Evolutionary conservation across 2,113 vertebrate species (phyloP), one percentile per base, ranked within the genome.

Genomic region (Nothobranchius kuhntae): DNA sequence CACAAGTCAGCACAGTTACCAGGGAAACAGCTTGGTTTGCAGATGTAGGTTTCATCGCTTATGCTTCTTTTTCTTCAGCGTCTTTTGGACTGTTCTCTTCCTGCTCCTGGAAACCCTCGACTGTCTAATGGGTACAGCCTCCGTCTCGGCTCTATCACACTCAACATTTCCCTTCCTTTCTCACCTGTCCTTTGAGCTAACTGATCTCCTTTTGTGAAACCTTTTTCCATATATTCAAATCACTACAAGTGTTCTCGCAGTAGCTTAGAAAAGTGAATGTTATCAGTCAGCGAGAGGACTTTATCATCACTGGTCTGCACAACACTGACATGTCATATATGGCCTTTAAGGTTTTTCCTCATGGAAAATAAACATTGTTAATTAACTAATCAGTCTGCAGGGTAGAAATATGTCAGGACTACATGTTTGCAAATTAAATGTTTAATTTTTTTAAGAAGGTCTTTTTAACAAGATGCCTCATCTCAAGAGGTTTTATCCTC

Each of bases 141-240:
- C 80, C 38, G 13, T 24, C 26, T 42, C 67, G 35, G 46, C 67
- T 69, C 61, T 77, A 58, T 71, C 66, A 14, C 9, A 30, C 44
- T 51, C 53, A 42, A 6, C 52, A 76, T 82, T 65, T 78, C 72
- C 75, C 64, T 68, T 47, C 53, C 46, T 24, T 26, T 36, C 54
- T 77, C 71, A 55, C 72, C 69, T 54, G 45, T 47, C n/a, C 51
- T 0, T 59, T 1, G 3, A 57, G 54, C 36, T 30, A 55, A 79
- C 78, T 71, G 53, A 48, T 13, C 64, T 65, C 40, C 64, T 75
- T 45, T 75, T 79, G 62, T 78, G 36, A 61, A 60, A 54, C 14
- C 30, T 87, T 85, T 87, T 17, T 30, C 30, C 84, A 86, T 86
- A 79, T 85, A 89, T 84, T 81, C 80, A 89, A 91, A 91, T 65